Base-by-base conservation (phyloP, 2,797 vertebrate species). In the Tapirus indicus region DNA sequence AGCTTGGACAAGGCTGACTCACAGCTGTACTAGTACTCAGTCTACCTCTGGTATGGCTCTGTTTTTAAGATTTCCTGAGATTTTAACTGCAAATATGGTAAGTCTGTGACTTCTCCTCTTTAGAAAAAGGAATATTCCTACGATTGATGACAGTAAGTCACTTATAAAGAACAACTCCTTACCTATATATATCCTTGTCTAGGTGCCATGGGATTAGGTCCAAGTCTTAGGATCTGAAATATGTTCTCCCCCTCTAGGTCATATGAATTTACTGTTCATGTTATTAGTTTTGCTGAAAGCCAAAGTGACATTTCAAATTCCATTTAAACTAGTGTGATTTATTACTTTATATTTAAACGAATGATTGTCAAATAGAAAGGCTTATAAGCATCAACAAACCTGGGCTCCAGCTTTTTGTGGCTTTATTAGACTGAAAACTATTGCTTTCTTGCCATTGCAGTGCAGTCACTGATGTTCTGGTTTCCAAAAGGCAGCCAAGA, bases 171-270 rank as follows among this genome's bases (percentile, higher is more conserved):
- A 68, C 29, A 62, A 94, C 23, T 93, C 35, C 44, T 83, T 77
- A 27, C 21, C 41, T 54, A 5, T 69, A 7, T 54, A 5, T 69
- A 7, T 91, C 85, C 91, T 74, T 89, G 16, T 58, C 54, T 44
- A 14, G 6, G 27, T 88, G 32, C 60, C 77, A 35, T 11, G 5
- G 29, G n/a, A 83, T 93, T 84, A 89, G n/a, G 6, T 88, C 58
- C 20, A 80, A 83, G 27, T 74, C 54, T 82, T 93, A 25, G 35
- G 68, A 80, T 83, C n/a, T 78, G 79, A 94, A 91, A 62, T 69
- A 85, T 35, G 44, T 17, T 49, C 52, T 82, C 17, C 10, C 41
- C 41, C 41, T 52, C 9, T 44, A 64, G 11, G 14, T n/a, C 64
- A 83, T 85, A 54, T 35, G 44, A 13, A 66, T 94, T 20, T 94